phyloP scores from a whole-genome alignment of 2,888 invertebrate genomes.

The Lasioglossum lativentre region DNA sequence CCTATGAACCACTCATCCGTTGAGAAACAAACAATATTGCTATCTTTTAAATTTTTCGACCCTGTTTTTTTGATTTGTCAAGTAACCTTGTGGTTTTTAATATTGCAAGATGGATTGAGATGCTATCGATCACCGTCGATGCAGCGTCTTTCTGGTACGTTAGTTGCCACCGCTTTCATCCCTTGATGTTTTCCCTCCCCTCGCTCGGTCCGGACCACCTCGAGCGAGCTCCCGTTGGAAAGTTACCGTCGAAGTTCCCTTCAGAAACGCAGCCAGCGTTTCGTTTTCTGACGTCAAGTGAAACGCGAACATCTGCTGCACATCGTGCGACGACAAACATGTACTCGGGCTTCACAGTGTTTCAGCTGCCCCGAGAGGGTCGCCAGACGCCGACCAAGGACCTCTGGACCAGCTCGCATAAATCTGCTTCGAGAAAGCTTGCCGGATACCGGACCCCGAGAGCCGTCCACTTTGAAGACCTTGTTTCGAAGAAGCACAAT shows the following conservation, averaged over 20 bases:
- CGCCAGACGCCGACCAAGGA: neutral
- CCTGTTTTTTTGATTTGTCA: neutral
- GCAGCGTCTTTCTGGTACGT: constrained; percentile 60
- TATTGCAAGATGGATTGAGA: constrained; percentile 26
- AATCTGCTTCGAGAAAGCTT: neutral
- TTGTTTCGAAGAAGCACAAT: neutral
- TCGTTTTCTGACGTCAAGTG: constrained; percentile 21
- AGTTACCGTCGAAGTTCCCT: neutral
- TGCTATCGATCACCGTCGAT: constrained; percentile 42
- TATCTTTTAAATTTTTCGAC: neutral
- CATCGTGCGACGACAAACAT: constrained; percentile 31
- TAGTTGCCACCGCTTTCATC: constrained; percentile 39
- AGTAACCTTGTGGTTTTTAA: constrained; percentile 47
- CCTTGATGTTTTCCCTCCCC: constrained; percentile 28
- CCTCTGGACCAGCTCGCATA: neutral
- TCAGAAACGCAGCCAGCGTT: constrained; percentile 2
- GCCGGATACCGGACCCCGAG: neutral
- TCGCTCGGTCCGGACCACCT: neutral
- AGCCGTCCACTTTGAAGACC: neutral
- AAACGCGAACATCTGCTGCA: constrained; percentile 51
- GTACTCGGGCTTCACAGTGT: constrained; percentile 28
- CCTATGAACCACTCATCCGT: neutral
- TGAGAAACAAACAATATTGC: neutral
- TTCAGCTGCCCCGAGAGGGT: neutral
- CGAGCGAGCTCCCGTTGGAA: neutral